These are phyloP conservation scores for Plectrocnemia conspersa DNA, from an alignment of 1,140 invertebrate genomes.

Conservation along the genomic window DNA sequence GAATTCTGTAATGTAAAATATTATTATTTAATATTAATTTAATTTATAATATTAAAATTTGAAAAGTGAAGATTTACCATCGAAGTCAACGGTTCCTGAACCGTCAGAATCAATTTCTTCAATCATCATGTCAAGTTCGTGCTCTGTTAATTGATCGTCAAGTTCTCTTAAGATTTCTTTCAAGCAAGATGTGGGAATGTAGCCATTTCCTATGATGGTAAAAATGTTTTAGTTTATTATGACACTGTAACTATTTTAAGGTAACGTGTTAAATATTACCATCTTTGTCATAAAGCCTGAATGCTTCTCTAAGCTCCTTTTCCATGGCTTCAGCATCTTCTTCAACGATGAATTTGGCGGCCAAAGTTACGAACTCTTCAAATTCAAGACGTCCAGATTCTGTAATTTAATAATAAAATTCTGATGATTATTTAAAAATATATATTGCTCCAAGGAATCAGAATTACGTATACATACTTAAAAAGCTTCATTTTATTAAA, in stretches of 20 bases:
- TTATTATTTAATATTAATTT: conserved; percentile 14
- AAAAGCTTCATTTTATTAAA: too few relatives aligned
- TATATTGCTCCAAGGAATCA: too few relatives aligned
- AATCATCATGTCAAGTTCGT: conserved; percentile 92
- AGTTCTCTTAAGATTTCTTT: conserved; percentile 87
- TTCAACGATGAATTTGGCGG: conserved; percentile 91
- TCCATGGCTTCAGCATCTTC: conserved; percentile 90
- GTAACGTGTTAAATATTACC: conserved; percentile 46
- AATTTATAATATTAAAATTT: background rate
- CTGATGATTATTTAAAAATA: too few relatives aligned
- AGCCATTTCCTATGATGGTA: conserved; percentile 86
- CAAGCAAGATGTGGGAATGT: conserved; percentile 89
- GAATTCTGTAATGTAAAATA: conserved; percentile 70
- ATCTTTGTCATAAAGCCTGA: conserved; percentile 84
- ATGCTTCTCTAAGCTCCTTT: conserved; percentile 89
- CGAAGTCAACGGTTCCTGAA: conserved; percentile 65
- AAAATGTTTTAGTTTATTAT: conserved; percentile 37
- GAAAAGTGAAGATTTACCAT: conserved; percentile 48
- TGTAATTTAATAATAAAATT: conserved; percentile 43
- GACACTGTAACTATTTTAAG: too few relatives aligned
- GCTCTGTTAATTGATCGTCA: conserved; percentile 87
- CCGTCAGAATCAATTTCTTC: conserved; percentile 95
- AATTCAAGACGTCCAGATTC: conserved; percentile 93
- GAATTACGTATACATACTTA: too few relatives aligned
- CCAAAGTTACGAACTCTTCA: conserved; percentile 89